Percentiles rank a stretch among this genome's conserved stretches.
Evolutionary conservation across 1,140 invertebrate species (phyloP).

Genomic region (Plutomurus gul): DNA sequence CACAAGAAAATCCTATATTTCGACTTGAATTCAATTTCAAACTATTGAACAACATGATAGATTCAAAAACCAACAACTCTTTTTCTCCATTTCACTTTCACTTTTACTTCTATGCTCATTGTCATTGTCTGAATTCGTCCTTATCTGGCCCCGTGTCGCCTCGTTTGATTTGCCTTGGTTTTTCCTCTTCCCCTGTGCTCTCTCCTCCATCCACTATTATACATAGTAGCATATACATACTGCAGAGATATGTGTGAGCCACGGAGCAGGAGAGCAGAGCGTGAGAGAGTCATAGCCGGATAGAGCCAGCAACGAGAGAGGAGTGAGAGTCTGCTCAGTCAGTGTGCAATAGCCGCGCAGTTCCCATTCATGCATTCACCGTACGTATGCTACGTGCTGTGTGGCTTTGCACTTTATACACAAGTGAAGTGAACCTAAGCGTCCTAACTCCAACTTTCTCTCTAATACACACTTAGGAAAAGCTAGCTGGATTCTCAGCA

Average conservation of each 20-base stretch:
- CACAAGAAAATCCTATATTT: constrained; percentile 25
- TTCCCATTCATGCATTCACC: constrained; percentile 8
- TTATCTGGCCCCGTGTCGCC: too few species aligned
- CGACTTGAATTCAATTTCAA: constrained; percentile 47
- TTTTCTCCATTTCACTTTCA: constrained; percentile 6
- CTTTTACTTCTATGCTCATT: background rate
- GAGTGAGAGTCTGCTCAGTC: background rate
- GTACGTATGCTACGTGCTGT: constrained; percentile 14
- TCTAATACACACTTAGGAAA: constrained; percentile 25
- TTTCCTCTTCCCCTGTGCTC: too few species aligned
- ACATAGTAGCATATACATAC: too few species aligned
- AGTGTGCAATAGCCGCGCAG: background rate
- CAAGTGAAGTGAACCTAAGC: constrained; percentile 16
- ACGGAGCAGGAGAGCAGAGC: too few species aligned
- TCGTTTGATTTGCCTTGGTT: too few species aligned
- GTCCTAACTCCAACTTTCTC: constrained; percentile 1
- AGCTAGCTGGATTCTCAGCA: constrained; percentile 6
- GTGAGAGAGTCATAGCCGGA: too few species aligned
- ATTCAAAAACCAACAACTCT: constrained; percentile 22
- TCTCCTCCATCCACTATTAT: too few species aligned
- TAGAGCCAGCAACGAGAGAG: too few species aligned
- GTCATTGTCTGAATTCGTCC: background rate
- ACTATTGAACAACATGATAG: constrained; percentile 44
- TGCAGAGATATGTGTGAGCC: too few species aligned
- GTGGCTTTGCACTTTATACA: background rate